These are phyloP conservation scores for Phalera bucephala DNA, from an alignment of 2,888 invertebrate genomes.

Conservation along the genomic window DNA sequence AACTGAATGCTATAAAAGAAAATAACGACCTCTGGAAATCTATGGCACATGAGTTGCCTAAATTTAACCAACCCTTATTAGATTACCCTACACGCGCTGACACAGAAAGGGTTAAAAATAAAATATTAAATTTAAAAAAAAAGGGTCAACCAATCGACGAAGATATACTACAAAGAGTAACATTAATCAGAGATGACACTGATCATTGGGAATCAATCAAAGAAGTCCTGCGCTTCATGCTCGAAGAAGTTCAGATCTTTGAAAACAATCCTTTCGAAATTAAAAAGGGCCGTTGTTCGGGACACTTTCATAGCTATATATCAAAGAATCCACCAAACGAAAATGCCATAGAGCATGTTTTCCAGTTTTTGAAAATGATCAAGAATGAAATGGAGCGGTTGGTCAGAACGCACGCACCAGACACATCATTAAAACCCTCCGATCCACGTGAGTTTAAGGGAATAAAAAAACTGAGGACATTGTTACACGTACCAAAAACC, in stretches of 20 bases:
- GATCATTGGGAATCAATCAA: slow-evolving; percentile 7
- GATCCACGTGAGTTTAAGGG: not conserved
- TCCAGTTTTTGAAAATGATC: not conserved
- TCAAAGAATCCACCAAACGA: not conserved
- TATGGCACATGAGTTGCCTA: not conserved
- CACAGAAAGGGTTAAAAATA: not conserved
- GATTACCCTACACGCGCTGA: not conserved
- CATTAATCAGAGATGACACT: not conserved
- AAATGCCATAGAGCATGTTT: not conserved
- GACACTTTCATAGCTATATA: not conserved
- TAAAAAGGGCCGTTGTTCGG: not conserved
- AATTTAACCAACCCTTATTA: not conserved
- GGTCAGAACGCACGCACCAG: not conserved
- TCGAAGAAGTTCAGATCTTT: not conserved
- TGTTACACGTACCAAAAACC: not conserved
- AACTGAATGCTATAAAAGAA: not conserved
- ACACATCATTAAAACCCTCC: not conserved
- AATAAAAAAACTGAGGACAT: not conserved
- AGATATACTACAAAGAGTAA: not conserved
- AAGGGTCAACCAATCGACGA: not conserved
- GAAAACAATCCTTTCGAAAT: not conserved
- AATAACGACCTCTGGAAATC: not conserved
- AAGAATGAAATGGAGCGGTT: not conserved
- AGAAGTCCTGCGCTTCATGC: slow-evolving; percentile 1
- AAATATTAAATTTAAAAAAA: not conserved